Evolutionary conservation across 2,888 invertebrate species (phyloP), one percentile per base, ranked within the genome.

Genomic region (Brachylomia viminalis): DNA sequence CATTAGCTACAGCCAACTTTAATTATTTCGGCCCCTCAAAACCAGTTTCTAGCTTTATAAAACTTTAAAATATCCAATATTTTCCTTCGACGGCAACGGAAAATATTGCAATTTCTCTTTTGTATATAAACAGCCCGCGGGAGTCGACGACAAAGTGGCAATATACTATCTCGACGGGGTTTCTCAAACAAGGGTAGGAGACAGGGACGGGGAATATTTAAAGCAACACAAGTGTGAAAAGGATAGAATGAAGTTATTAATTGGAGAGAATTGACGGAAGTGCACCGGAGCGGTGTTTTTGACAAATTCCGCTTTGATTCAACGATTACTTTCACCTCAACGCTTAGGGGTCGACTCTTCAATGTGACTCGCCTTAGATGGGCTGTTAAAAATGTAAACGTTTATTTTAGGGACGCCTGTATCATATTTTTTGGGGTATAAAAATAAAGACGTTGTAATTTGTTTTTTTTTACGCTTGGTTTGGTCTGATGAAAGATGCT

Each of bases 251-350:
- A 92, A 93, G 94, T 96, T 96, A 96, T 96, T 96, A 96, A 96
- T 96, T 96, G 96, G 95, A 95, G 92, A 91, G 95, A 96, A 96
- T 96, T 96, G 96, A 96, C 95, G 95, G 95, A 95, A 95, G 94
- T 95, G 94, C 94, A 94, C 92, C 92, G 91, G 92, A 93, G 93
- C 92, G 94, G 93, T 96, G 96, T 96, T 96, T 96, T 96, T 96
- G 96, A 96, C 96, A 96, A 96, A 96, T 96, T 96, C 94, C 91
- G 92, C 95, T 96, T 96, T 96, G 96, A 96, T 96, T 96, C 95
- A 93, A 91, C 94, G 95, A 96, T 96, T 96, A 95, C 94, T 95
- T 95, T 94, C 95, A 94, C 94, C 95, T 95, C 95, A 91, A 94
- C 94, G 94, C 94, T 93, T 93, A 85, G 89, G 94, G 94, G 94